Base-by-base conservation (phyloP, 2,113 vertebrate species). In the Hystrix cristata region DNA sequence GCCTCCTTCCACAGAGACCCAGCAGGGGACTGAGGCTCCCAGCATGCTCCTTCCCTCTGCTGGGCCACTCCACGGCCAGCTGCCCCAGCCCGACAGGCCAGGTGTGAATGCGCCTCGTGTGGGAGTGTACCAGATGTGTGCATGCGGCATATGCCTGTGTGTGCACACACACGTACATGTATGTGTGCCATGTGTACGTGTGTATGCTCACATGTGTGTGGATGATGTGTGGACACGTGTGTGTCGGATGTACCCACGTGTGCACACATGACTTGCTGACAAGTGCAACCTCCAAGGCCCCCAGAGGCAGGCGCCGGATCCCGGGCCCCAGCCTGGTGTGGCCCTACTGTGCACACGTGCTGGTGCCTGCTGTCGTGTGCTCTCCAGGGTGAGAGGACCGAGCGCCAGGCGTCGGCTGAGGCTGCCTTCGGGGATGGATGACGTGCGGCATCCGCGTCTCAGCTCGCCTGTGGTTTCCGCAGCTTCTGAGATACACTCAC, bases 301-400 rank as follows among this genome's bases (percentile, higher is more conserved):
- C 31, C 43, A 3, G 18, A 1, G 67, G 64, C 34, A n/a, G 51
- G 27, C 8, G 5, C 5, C 46, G 5, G 18, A 48, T 34, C n/a
- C 16, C 29, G 38, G 23, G 29, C 14, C 31, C 25, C 15, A 9
- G 74, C 59, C 72, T 2, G 7, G 59, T 4, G 0, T 29, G n/a
- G 23, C 48, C 18, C 18, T 38, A 3, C n/a, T 55, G 10, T 57
- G 8, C 4, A 51, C 31, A 19, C 1, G 2, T 15, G 25, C 9
- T 9, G 0, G 5, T 18, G 10, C 2, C 51, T 11, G 3, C 69
- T 3, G n/a, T 11, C 3, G n/a, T 11, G n/a, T 43, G 38, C 69
- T 25, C 43, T 46, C 67, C 25, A 25, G 16, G 13, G 79, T 14
- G 4, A 51, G 38, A 43, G 57, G 43, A 59, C 89, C 10, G 19